A percentile compares a stretch with the other conserved stretches of the same genome.
Evolutionary conservation across 2,797 vertebrate species (phyloP).

Genomic region (Phrynocephalus guinanensis): DNA sequence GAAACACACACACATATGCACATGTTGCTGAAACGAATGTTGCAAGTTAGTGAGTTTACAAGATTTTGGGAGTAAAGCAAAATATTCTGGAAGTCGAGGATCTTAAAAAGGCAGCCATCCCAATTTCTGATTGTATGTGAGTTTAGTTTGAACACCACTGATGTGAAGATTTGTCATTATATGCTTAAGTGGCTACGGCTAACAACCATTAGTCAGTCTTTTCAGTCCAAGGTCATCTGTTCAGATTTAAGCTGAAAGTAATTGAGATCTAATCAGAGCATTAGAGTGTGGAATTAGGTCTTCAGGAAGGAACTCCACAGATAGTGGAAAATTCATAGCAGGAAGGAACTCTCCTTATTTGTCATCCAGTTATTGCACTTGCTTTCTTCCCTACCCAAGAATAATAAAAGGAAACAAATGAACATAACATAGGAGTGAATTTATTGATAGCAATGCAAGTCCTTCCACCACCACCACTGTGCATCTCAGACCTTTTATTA

Average conservation of each 20-base stretch:
- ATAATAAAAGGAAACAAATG: neutral
- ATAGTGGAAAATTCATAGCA: neutral
- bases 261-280: neutral
- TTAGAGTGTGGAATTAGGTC: neutral
- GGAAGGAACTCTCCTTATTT: neutral
- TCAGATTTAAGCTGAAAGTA: neutral
- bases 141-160: neutral
- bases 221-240: neutral
- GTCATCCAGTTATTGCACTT: neutral
- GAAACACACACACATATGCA: neutral
- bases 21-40: neutral
- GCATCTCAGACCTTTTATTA: neutral
- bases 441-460: neutral
- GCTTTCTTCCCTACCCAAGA: neutral
- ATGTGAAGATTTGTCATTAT: neutral
- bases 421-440: neutral
- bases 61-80: too few relatives aligned
- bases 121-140: neutral
- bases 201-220: neutral
- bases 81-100: too few relatives aligned
- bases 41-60: neutral
- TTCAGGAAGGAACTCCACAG: neutral
- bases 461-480: too few relatives aligned
- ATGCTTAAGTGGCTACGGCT: neutral
- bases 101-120: too few relatives aligned